A percentile compares a stretch with the other conserved stretches of the same genome.
Evolutionary conservation across 2,888 invertebrate genomes (phyloP).

Genomic region (Maniola hyperantus): DNA sequence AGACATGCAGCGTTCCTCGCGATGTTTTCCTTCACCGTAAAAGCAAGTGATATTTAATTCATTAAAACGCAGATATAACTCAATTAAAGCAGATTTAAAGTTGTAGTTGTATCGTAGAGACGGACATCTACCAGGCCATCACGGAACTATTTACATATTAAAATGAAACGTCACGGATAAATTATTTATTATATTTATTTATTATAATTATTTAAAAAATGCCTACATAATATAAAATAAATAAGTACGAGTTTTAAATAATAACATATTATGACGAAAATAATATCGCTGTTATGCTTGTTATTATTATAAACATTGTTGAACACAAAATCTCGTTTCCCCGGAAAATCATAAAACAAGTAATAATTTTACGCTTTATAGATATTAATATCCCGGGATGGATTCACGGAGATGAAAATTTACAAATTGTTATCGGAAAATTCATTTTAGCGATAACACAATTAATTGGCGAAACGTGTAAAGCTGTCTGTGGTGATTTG

Average conservation of each 20-base stretch:
- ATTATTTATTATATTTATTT: too few relatives aligned
- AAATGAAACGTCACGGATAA: too few relatives aligned
- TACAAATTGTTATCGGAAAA: conserved; percentile 14
- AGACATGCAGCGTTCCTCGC: too few relatives aligned
- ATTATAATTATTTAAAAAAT: too few relatives aligned
- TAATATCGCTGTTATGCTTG: not conserved
- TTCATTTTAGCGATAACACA: conserved; percentile 9
- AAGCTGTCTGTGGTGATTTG: conserved; percentile 20
- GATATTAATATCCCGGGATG: not conserved
- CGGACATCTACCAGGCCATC: too few relatives aligned
- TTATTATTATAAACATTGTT: not conserved
- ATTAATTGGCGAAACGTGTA: conserved; percentile 2
- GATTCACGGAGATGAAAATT: conserved; percentile 8
- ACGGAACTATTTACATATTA: too few relatives aligned
- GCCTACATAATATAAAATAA: too few relatives aligned
- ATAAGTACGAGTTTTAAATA: not conserved
- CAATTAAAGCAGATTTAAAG: too few relatives aligned
- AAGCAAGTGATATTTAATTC: too few relatives aligned
- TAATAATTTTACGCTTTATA: conserved; percentile 13
- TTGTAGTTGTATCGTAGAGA: too few relatives aligned
- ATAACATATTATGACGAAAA: not conserved
- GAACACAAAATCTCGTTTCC: conserved; percentile 3
- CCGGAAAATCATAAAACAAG: not conserved
- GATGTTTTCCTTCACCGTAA: too few relatives aligned
- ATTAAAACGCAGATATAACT: too few relatives aligned